Percentiles rank a stretch among this genome's conserved stretches.
Conservation (phyloP, 2,113 vertebrate genomes). For the Melanostigma gelatinosum region DNA sequence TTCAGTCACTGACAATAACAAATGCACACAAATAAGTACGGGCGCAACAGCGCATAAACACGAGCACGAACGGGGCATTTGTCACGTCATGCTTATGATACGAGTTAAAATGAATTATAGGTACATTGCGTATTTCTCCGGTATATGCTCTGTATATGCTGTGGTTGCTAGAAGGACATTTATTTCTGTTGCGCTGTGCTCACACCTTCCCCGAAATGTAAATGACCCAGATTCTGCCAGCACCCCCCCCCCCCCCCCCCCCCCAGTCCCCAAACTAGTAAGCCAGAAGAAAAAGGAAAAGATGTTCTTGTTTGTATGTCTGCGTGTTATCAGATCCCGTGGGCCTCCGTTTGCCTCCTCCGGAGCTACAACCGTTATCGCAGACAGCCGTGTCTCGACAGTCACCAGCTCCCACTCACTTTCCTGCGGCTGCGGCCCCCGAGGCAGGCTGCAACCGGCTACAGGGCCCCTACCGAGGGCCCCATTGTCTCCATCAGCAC, state of each 20-base stretch:
- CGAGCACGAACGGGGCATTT: constrained; percentile 26
- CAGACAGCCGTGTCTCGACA: constrained; percentile 53
- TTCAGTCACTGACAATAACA: constrained; percentile 33
- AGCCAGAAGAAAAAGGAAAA: constrained; percentile 52
- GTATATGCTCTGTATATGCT: constrained; percentile 45
- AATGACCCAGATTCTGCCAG: constrained; percentile 76
- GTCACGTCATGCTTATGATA: constrained; percentile 59
- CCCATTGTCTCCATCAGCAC: constrained; percentile 61
- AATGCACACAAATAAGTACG: constrained; percentile 23
- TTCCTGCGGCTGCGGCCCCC: constrained; percentile 51
- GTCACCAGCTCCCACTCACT: constrained; percentile 34
- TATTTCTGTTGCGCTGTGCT: constrained; percentile 57
- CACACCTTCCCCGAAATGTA: constrained; percentile 70
- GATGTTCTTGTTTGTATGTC: constrained; percentile 58
- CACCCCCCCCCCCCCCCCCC: constrained; percentile 30
- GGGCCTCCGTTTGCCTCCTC: constrained; percentile 61
- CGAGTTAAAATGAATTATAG: constrained; percentile 65
- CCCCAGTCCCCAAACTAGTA: constrained; percentile 54
- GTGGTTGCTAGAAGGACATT: constrained; percentile 59
- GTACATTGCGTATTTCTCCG: constrained; percentile 46
- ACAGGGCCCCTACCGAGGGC: constrained; percentile 51
- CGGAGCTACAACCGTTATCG: constrained; percentile 59
- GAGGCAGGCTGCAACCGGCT: constrained; percentile 37
- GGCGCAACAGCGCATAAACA: constrained; percentile 37
- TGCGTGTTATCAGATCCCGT: constrained; percentile 65